Base-by-base conservation (phyloP, 2,888 invertebrate genomes). In the Strigamia maritima region DNA sequence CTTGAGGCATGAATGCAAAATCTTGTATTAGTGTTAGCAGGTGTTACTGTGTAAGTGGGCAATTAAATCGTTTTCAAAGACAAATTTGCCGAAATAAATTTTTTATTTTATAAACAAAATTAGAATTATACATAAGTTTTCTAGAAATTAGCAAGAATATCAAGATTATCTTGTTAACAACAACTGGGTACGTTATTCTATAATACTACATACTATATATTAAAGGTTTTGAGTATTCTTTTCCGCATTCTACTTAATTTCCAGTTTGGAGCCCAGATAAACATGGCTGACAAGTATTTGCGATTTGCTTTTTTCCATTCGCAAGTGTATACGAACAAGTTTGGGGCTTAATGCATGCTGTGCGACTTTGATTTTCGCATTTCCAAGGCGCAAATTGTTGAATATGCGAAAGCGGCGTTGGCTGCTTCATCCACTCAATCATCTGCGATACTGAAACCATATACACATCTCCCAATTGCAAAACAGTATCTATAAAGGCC, bases 391-490 rank as follows among this genome's bases (percentile, higher is more conserved):
- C 60, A 12, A 65, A 65, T 65, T 65, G 60, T 12, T 65, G 12
- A n/a, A 65, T n/a, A 19, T 49, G 1, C 1, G 49, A 6, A 79
- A 92, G 88, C 0, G 97, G 95, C 6, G 94, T 94, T n/a, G 97
- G 97, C 85, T 95, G 93, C 81, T 95, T 89, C 80, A 97, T 93
- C 97, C 97, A 97, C 85, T 97, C 95, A 79, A 96, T 87, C 19
- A 94, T 94, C 87, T 96, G 95, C 94, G 94, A 95, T 86, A 95
- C 95, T 54, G 95, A 95, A 79, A 95, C 89, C 80, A 96, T 89
- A 92, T 93, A 95, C 10, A 95, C 95, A 85, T 96, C 96, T 2
- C 49, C 22, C 80, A 92, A 91, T 94, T 95, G 94, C 84, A 94
- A 92, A 83, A 95, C 93, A 81, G 92, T 92, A 87, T 96, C 95